Percentiles rank a stretch among this genome's conserved stretches.
Conservation (phyloP, 1,140 invertebrate species). For the Nomia melanderi region DNA sequence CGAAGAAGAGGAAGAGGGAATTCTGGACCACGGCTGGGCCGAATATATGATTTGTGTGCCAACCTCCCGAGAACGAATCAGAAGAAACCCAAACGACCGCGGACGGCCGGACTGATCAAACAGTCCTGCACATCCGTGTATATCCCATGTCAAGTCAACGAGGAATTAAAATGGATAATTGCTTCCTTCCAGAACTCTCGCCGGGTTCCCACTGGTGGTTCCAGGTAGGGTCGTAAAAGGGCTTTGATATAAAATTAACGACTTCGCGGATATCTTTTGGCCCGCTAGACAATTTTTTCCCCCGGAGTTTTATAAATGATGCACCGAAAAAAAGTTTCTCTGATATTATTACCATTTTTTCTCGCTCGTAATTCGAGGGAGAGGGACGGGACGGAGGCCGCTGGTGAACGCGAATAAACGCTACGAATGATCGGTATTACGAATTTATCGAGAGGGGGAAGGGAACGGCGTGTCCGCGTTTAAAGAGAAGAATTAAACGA, state of each 20-base stretch:
- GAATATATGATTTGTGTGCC: constrained; percentile 55
- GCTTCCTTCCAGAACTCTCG: constrained; percentile 58
- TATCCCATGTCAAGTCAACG: constrained; percentile 62
- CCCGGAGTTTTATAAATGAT: not conserved
- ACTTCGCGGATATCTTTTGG: constrained; percentile 40
- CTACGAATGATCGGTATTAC: not conserved
- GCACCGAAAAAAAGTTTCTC: not conserved
- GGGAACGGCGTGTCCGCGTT: no score
- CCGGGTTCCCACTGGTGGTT: constrained; percentile 55
- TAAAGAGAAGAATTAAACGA: not conserved
- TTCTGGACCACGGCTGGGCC: constrained; percentile 26
- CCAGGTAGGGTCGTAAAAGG: constrained; percentile 71
- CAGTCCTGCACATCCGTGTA: constrained; percentile 54
- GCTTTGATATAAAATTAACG: constrained; percentile 72
- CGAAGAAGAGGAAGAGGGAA: constrained; percentile 7
- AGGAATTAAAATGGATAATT: constrained; percentile 73
- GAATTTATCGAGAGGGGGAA: not conserved
- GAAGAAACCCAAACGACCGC: constrained; percentile 43
- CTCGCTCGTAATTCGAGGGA: not conserved
- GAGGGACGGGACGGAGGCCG: no score
- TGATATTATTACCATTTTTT: not conserved
- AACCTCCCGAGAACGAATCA: constrained; percentile 36
- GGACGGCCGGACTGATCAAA: constrained; percentile 68
- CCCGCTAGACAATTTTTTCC: not conserved
- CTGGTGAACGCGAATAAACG: not conserved